These are phyloP conservation scores for Calephelis nemesis DNA, from an alignment of 1,140 invertebrate genomes.

Conservation along the genomic window DNA sequence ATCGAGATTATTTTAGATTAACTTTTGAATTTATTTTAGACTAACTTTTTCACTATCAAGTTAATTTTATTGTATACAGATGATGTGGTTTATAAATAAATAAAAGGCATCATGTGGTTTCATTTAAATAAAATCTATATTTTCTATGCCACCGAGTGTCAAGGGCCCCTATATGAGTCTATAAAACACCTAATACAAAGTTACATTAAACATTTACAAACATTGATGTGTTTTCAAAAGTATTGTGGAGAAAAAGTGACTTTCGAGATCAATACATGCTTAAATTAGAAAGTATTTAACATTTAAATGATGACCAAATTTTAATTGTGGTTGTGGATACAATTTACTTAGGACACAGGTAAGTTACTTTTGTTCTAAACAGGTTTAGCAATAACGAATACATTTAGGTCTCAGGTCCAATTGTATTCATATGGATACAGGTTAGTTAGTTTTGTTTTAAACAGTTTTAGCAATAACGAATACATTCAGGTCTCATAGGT, in stretches of 20 bases:
- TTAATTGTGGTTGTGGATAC: too few relatives aligned
- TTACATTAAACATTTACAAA: conserved; percentile 15
- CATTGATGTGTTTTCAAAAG: not conserved
- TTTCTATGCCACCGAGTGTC: conserved; percentile 6
- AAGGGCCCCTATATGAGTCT: conserved; percentile 2
- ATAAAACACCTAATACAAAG: conserved; percentile 9
- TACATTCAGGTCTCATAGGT: too few relatives aligned
- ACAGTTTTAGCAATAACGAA: too few relatives aligned
- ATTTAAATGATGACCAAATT: too few relatives aligned
- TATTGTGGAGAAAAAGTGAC: not conserved
- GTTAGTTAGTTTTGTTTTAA: too few relatives aligned
- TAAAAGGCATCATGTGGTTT: not conserved
- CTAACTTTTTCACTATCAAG: conserved; percentile 21
- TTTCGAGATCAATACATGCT: not conserved
- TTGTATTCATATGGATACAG: too few relatives aligned
- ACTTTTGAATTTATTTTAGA: conserved; percentile 28
- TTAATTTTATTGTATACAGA: not conserved
- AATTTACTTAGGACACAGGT: too few relatives aligned
- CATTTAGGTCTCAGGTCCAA: too few relatives aligned
- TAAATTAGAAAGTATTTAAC: too few relatives aligned
- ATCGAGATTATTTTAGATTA: conserved; percentile 27
- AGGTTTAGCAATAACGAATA: too few relatives aligned
- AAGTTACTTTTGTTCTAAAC: too few relatives aligned
- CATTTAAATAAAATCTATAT: conserved; percentile 5
- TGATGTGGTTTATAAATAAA: not conserved